Conservation (phyloP, 2,888 invertebrate species). For the Patella ulyssiponensis region DNA sequence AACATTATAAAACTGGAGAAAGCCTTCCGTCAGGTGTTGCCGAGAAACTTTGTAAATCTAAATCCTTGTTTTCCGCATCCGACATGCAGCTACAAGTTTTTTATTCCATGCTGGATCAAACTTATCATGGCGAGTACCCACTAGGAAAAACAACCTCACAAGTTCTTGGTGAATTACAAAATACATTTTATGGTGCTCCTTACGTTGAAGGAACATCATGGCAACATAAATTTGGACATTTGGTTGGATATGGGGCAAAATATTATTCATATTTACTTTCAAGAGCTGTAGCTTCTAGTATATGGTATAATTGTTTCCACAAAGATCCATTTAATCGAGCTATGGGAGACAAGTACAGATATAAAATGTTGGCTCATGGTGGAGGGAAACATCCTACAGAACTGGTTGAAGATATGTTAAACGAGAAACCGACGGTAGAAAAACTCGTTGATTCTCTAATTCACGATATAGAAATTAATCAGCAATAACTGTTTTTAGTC, state of each 20-base stretch:
- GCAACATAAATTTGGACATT: slow-evolving; percentile 95
- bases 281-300: slow-evolving; percentile 90
- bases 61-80: slow-evolving; percentile 89
- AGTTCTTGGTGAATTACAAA: slow-evolving; percentile 83
- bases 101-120: slow-evolving; percentile 92
- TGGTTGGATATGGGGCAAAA: slow-evolving; percentile 98
- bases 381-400: slow-evolving; percentile 87
- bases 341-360: slow-evolving; percentile 85
- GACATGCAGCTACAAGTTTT: slow-evolving; percentile 76
- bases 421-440: slow-evolving; percentile 82
- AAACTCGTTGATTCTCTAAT: slow-evolving; percentile 86
- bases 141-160: slow-evolving; percentile 78
- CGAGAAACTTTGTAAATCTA: slow-evolving; percentile 85
- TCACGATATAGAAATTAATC: slow-evolving; percentile 61
- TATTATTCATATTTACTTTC: slow-evolving; percentile 98
- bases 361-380: slow-evolving; percentile 86
- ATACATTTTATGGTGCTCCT: slow-evolving; percentile 87
- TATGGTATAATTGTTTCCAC: slow-evolving; percentile 91
- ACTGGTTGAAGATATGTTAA: slow-evolving; percentile 82
- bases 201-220: slow-evolving; percentile 93
- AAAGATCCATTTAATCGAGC: slow-evolving; percentile 74
- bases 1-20: slow-evolving; percentile 91
- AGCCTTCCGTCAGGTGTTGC: slow-evolving; percentile 86
- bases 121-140: slow-evolving; percentile 83
- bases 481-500: too few relatives aligned